phyloP scores from a whole-genome alignment of 2,888 invertebrate genomes.

The Ormyrus pomaceus region DNA sequence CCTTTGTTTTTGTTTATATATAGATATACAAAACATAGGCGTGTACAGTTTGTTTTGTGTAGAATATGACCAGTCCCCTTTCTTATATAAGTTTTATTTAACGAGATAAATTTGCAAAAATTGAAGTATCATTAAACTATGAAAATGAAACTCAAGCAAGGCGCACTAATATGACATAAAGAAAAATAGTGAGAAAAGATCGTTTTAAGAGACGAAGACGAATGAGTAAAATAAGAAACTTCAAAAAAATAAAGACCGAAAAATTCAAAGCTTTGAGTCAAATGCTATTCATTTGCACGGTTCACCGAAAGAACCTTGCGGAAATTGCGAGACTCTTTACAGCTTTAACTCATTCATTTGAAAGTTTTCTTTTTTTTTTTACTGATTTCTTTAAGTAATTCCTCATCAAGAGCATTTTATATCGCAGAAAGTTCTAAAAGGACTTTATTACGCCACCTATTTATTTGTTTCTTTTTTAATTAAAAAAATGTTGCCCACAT shows the following conservation, averaged over 20 bases:
- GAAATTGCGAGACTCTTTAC: conserved; percentile 34
- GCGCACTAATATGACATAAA: neutral
- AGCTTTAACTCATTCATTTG: conserved; percentile 30
- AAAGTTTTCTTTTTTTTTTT: conserved; percentile 17
- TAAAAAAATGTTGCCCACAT: no score
- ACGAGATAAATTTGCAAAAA: no score
- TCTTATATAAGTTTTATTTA: no score
- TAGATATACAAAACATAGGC: no score
- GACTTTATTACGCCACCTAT: neutral
- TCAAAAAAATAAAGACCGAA: conserved; percentile 27
- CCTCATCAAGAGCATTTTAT: conserved; percentile 15
- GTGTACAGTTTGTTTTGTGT: no score
- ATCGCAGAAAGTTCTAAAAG: neutral
- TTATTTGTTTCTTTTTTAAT: neutral
- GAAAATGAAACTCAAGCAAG: no score
- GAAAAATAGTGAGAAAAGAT: conserved; percentile 23
- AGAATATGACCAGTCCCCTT: no score
- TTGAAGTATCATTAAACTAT: no score
- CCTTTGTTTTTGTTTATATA: no score
- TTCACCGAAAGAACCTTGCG: conserved; percentile 33
- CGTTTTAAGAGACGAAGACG: conserved; percentile 6
- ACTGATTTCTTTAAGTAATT: conserved; percentile 29
- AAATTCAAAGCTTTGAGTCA: conserved; percentile 10
- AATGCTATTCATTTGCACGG: conserved; percentile 41
- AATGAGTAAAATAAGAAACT: neutral